A percentile compares a stretch with the other conserved stretches of the same genome.
phyloP scores from a whole-genome alignment of 2,113 vertebrate genomes.

The Podiceps cristatus region DNA sequence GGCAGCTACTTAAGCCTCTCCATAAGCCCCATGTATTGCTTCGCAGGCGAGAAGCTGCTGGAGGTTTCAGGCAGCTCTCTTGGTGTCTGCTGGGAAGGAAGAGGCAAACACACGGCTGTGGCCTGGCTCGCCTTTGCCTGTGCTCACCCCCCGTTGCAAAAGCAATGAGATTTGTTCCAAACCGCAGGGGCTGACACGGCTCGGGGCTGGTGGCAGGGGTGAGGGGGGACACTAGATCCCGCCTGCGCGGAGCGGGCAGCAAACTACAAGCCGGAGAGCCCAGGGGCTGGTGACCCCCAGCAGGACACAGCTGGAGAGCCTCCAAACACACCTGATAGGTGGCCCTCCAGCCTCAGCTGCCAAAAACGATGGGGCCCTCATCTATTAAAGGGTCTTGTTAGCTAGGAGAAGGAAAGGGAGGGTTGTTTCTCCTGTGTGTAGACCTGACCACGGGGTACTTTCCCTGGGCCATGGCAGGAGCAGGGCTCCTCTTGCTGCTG shows the following conservation, averaged over 20 bases:
- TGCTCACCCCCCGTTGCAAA: neutral
- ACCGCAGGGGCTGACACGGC: neutral
- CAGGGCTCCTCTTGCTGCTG: neutral
- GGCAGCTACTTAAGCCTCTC: no score
- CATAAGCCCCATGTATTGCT: no score
- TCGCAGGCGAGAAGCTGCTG: no score
- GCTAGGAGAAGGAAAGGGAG: accelerated
- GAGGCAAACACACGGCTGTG: no score
- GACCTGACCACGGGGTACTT: accelerated
- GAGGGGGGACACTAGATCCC: neutral
- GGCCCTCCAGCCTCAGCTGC: neutral
- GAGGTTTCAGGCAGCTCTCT: no score
- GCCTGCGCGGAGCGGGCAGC: accelerated
- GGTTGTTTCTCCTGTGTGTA: neutral
- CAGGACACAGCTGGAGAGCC: accelerated
- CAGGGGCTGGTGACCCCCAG: neutral
- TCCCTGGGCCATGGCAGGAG: neutral
- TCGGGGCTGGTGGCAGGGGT: neutral
- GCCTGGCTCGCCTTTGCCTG: neutral
- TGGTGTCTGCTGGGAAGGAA: neutral
- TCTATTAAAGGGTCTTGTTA: neutral
- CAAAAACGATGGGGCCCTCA: neutral
- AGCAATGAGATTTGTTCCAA: neutral
- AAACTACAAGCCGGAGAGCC: neutral
- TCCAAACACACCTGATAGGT: neutral